Conservation (phyloP, 2,797 vertebrate species). For the Graptemys geographica region DNA sequence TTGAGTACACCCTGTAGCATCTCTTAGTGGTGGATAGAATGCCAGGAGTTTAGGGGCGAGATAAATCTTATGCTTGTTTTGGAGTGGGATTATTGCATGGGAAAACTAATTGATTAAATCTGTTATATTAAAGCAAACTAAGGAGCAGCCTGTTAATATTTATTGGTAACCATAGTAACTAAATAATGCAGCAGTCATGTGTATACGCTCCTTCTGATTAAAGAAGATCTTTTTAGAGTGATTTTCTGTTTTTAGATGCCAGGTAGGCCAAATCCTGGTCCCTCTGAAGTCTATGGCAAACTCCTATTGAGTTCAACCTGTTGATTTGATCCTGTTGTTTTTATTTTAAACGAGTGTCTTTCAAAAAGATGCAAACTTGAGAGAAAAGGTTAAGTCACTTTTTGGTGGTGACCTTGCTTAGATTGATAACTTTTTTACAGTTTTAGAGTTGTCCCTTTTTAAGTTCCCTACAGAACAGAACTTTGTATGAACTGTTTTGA, state of each 20-base stretch:
- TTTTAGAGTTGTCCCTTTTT: neutral
- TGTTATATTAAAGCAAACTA: neutral
- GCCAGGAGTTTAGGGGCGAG: slow-evolving; percentile 7
- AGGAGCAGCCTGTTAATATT: slow-evolving; percentile 20
- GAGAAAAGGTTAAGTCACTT: neutral
- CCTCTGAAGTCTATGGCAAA: neutral
- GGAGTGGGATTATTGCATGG: neutral
- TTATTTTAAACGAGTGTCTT: neutral
- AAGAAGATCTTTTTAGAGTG: neutral
- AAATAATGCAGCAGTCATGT: slow-evolving; percentile 1
- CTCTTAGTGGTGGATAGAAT: neutral
- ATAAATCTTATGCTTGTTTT: neutral
- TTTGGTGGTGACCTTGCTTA: neutral
- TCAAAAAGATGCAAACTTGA: neutral
- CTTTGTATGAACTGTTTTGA: neutral
- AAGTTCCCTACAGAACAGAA: neutral
- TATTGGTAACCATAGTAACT: slow-evolving; percentile 1
- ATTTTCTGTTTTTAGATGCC: neutral
- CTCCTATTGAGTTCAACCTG: neutral
- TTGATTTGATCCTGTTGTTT: neutral
- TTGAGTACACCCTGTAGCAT: neutral
- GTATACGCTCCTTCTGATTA: neutral
- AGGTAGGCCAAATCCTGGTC: neutral
- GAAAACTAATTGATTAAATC: slow-evolving; percentile 3
- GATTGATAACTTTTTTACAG: neutral